phyloP scores from a whole-genome alignment of 1,140 invertebrate species.

The Periplaneta americana region DNA sequence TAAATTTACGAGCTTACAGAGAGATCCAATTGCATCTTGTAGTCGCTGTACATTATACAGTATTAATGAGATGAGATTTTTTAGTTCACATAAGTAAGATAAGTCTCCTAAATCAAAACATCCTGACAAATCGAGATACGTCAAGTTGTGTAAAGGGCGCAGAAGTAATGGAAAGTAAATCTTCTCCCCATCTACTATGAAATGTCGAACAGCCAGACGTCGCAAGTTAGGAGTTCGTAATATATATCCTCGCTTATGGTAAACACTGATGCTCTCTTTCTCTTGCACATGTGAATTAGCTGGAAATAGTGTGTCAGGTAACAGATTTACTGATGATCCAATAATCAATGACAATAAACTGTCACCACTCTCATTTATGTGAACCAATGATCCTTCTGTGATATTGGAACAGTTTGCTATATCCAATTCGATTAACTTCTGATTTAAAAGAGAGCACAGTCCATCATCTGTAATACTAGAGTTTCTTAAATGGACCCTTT shows the following conservation, averaged over 20 bases:
- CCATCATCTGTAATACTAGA: constrained; percentile 63
- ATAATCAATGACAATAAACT: constrained; percentile 37
- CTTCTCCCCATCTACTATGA: constrained; percentile 38
- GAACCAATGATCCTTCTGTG: constrained; percentile 49
- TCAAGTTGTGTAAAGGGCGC: constrained; percentile 53
- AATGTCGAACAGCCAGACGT: constrained; percentile 51
- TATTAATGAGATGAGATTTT: constrained; percentile 63
- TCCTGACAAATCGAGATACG: constrained; percentile 73
- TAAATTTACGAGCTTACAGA: constrained; percentile 50
- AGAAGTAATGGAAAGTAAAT: constrained; percentile 49
- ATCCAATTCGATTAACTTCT: constrained; percentile 66
- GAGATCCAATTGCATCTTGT: constrained; percentile 44
- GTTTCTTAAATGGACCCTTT: constrained; percentile 60
- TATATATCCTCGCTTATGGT: constrained; percentile 43
- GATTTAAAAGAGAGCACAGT: constrained; percentile 59
- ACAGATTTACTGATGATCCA: constrained; percentile 28
- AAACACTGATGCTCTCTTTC: constrained; percentile 34
- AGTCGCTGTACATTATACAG: constrained; percentile 63
- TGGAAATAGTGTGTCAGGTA: constrained; percentile 20
- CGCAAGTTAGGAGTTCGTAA: constrained; percentile 60
- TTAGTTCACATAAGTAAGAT: constrained; percentile 48
- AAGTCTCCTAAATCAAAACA: constrained; percentile 54
- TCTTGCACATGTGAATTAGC: background rate
- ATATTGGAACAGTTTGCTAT: constrained; percentile 63
- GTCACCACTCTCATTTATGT: constrained; percentile 44